Conservation (phyloP, 2,888 invertebrate genomes). For the Rhagium mordax region DNA sequence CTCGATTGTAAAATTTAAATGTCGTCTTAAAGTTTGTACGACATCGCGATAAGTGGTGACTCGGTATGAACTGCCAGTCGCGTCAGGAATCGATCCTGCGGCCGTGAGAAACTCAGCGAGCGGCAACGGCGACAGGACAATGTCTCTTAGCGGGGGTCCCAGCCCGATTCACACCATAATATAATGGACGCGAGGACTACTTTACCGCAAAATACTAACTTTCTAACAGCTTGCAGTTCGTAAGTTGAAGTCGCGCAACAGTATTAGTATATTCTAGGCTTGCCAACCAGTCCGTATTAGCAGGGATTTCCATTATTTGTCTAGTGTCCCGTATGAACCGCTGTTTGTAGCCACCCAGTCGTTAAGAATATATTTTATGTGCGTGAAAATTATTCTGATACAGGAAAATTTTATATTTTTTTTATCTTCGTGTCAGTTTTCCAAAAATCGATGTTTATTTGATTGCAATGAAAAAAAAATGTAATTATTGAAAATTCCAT, state of each 20-base stretch:
- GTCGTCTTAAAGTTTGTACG: slow-evolving; percentile 46
- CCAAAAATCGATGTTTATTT: too few species aligned
- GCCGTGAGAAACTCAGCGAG: slow-evolving; percentile 62
- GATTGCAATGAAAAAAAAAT: too few species aligned
- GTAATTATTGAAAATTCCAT: too few species aligned
- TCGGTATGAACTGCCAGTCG: slow-evolving; percentile 40
- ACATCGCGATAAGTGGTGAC: slow-evolving; percentile 47
- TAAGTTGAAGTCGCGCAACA: background rate
- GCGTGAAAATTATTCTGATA: too few species aligned
- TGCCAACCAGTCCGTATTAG: background rate
- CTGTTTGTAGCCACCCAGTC: too few species aligned
- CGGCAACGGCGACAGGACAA: slow-evolving; percentile 58
- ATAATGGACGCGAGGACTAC: slow-evolving; percentile 15
- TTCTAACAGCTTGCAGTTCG: background rate
- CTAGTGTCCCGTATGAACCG: background rate
- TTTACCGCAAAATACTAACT: slow-evolving; percentile 21
- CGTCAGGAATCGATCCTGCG: slow-evolving; percentile 63
- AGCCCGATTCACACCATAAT: slow-evolving; percentile 46
- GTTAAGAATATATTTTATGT: too few species aligned
- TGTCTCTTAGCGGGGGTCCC: slow-evolving; percentile 60
- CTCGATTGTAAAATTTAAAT: slow-evolving; percentile 57
- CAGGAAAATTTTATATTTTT: too few species aligned
- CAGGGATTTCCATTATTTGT: background rate
- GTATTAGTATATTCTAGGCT: background rate
- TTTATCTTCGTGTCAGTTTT: too few species aligned